A percentile compares a stretch with the other conserved stretches of the same genome.
These are phyloP conservation scores for Podarcis cretensis DNA, from an alignment of 2,113 vertebrate species.

Conservation along the genomic window DNA sequence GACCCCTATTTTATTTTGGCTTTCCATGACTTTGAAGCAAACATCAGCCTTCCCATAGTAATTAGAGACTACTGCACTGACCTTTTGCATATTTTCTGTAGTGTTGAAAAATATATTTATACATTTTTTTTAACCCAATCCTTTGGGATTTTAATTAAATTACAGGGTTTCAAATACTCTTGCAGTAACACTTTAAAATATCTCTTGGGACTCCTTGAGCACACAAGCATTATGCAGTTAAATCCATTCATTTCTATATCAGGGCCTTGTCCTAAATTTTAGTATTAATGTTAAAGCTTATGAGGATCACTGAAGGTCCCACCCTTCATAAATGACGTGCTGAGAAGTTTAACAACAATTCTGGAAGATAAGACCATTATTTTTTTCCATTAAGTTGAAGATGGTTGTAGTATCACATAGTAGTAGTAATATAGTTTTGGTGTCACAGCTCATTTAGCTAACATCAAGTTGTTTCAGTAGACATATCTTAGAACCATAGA, in stretches of 20 bases:
- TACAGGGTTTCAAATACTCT: conserved; percentile 25
- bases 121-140: neutral
- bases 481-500: neutral
- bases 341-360: neutral
- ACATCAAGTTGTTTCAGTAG: neutral
- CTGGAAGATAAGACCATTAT: neutral
- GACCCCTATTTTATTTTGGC: conserved; percentile 41
- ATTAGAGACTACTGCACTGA: conserved; percentile 53
- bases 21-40: conserved; percentile 69
- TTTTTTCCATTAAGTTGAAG: neutral
- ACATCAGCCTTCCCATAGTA: conserved; percentile 48
- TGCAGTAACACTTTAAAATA: neutral
- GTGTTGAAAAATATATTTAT: neutral
- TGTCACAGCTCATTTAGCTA: neutral
- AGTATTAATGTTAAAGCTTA: neutral
- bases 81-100: conserved; percentile 25
- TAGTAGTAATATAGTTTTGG: neutral
- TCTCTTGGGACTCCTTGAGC: neutral
- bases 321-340: neutral
- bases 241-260: too few relatives aligned
- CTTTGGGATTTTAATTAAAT: conserved; percentile 16
- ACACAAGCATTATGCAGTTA: neutral
- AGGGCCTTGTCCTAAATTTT: neutral
- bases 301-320: neutral
- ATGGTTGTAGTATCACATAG: neutral